These are phyloP conservation scores for Helicoverpa assulta DNA, from an alignment of 2,888 invertebrate species.

Conservation along the genomic window DNA sequence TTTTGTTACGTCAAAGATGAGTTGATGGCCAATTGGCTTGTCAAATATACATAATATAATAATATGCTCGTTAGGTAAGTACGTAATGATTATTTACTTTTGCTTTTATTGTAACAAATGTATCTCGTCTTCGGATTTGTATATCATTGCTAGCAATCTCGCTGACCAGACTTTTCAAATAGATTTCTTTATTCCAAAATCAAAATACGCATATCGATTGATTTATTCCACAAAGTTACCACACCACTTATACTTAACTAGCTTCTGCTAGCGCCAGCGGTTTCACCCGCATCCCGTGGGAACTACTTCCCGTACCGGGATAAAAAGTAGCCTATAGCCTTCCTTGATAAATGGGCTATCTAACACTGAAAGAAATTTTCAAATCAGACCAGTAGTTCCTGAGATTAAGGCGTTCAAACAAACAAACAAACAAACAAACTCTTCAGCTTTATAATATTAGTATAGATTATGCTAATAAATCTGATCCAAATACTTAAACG, in stretches of 20 bases:
- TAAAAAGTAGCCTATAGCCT: too few relatives aligned
- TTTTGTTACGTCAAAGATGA: constrained; percentile 32
- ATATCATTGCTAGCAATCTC: background rate
- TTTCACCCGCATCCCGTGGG: too few relatives aligned
- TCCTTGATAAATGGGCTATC: too few relatives aligned
- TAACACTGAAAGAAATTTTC: too few relatives aligned
- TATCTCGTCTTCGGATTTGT: constrained; percentile 3
- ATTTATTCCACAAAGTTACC: background rate
- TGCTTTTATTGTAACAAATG: constrained; percentile 11
- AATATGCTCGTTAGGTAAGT: constrained; percentile 39
- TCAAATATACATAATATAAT: constrained; percentile 26
- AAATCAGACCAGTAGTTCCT: too few relatives aligned
- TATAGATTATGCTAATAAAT: background rate
- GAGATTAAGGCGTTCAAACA: too few relatives aligned
- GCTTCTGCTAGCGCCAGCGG: too few relatives aligned
- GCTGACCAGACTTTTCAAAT: too few relatives aligned
- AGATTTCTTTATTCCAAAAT: background rate
- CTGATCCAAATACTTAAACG: background rate
- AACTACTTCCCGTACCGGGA: too few relatives aligned
- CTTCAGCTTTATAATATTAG: too few relatives aligned
- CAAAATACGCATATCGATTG: background rate
- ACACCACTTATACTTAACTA: background rate
- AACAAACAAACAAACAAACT: too few relatives aligned
- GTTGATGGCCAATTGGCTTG: constrained; percentile 28
- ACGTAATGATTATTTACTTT: constrained; percentile 17